Conservation (phyloP, 2,797 vertebrate species). For the Eleutherodactylus coqui region DNA sequence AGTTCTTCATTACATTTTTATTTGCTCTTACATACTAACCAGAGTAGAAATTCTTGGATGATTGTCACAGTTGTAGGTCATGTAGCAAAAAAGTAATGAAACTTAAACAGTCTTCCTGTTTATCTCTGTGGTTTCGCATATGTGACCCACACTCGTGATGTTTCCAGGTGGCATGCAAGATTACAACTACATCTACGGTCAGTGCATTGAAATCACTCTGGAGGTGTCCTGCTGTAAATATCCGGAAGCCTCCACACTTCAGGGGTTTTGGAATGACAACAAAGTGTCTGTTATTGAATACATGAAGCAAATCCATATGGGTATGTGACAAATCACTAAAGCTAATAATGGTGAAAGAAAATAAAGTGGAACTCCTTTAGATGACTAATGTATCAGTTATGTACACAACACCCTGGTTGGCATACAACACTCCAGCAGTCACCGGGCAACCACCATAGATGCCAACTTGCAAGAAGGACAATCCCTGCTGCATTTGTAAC, state of each 20-base stretch:
- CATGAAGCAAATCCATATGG: conserved; percentile 90
- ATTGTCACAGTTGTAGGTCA: neutral
- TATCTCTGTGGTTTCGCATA: neutral
- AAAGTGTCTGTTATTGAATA: conserved; percentile 83
- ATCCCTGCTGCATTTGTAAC: too few species aligned
- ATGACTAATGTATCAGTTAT: too few species aligned
- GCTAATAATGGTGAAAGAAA: neutral
- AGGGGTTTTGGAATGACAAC: conserved; percentile 84
- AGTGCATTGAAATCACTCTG: conserved; percentile 91
- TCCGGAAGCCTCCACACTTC: conserved; percentile 79
- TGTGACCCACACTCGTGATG: conserved; percentile 38
- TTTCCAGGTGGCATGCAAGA: conserved; percentile 94
- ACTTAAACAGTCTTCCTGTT: too few species aligned
- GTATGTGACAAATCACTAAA: conserved; percentile 68
- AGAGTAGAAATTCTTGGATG: neutral
- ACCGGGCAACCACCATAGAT: too few species aligned
- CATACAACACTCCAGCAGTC: too few species aligned
- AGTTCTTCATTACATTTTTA: neutral
- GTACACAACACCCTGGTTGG: too few species aligned
- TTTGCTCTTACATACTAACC: neutral
- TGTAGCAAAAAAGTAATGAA: neutral
- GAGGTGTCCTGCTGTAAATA: conserved; percentile 95
- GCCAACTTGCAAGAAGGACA: too few species aligned
- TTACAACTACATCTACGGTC: conserved; percentile 92
- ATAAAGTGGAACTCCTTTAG: too few species aligned